Evolutionary conservation across 2,113 vertebrate species (phyloP), one percentile per base, ranked within the genome.

Genomic region (Pyrgilauda ruficollis): DNA sequence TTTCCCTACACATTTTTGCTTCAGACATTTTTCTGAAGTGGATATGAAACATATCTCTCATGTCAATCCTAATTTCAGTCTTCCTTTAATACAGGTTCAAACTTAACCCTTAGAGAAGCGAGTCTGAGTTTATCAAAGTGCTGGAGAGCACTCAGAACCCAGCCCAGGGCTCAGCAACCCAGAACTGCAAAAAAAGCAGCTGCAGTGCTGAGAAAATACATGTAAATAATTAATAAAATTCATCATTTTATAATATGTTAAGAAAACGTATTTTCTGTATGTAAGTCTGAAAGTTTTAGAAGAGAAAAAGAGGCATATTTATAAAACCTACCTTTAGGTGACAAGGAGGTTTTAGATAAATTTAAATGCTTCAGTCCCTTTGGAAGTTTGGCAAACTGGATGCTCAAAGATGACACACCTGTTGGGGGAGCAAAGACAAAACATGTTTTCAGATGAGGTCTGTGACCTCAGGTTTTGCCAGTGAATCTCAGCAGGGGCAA

Each of bases 331-430:
- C 99, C 99, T 99, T 99, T 99, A 97, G 99, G 98, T 93, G 99
- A 99, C 90, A 99, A 91, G 94, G 99, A 99, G 97, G 99, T 99
- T 98, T 98, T 99, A 52, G 99, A 99, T 91, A 99, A 98, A 97
- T 99, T 99, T 97, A 99, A 98, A 98, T 99, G 98, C 75, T 99
- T 99, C 92, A 99, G 97, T 95, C 99, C 99, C 96, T 98, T 98
- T 62, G 98, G 98, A 94, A 99, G 98, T 98, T 99, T 99, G 98
- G 99, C 99, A 74, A 99, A 99, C 94, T 99, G 99, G 95, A 98
- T 97, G 96, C 99, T 99, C 95, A 99, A 96, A 41, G 98, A 99
- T 77, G 98, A 98, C 39, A 99, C 97, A 96, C 99, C 99, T 99
- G 94, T 61, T 82, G 46, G 28, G 19, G 19, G 12, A 58, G 44